Percentiles rank a stretch among this genome's conserved stretches.
Evolutionary conservation across 53 echinoderm and acorn worm genomes (phyloP).

Genomic region (Echinarachnius parma): DNA sequence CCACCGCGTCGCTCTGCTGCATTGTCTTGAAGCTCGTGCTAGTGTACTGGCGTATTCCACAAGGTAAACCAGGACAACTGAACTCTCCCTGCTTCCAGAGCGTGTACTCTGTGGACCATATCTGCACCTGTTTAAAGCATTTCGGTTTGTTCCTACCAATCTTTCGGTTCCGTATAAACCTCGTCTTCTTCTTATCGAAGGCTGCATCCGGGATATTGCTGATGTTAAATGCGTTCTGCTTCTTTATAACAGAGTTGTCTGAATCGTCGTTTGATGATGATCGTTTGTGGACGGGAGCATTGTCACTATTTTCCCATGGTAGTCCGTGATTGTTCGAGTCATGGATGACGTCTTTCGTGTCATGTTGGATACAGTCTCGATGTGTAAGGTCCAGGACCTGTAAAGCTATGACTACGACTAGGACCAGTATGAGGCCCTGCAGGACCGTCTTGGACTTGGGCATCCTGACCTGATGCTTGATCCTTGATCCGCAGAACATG

Average conservation of each 20-base stretch:
- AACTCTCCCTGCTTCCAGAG: conserved; percentile 2
- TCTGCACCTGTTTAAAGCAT: conserved; percentile 7
- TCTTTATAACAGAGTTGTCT: too few species aligned
- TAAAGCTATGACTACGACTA: neutral
- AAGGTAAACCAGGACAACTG: neutral
- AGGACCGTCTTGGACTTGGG: neutral
- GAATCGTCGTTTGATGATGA: neutral
- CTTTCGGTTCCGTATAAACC: neutral
- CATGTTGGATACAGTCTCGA: neutral
- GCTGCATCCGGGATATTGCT: neutral
- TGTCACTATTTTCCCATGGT: neutral
- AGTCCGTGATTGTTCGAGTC: neutral
- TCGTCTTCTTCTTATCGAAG: neutral
- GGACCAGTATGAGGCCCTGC: neutral
- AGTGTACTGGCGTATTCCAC: conserved; percentile 7
- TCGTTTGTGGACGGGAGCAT: too few species aligned
- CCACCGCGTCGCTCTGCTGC: neutral
- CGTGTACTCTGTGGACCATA: conserved; percentile 1
- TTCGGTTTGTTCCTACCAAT: neutral
- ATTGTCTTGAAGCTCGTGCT: conserved; percentile 1
- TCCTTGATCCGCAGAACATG: too few species aligned
- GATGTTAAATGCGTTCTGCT: too few species aligned
- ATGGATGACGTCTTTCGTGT: too few species aligned
- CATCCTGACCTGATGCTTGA: neutral
- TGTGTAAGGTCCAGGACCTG: neutral